phyloP scores from a whole-genome alignment of 2,888 invertebrate genomes.

The Orthosia gracilis region DNA sequence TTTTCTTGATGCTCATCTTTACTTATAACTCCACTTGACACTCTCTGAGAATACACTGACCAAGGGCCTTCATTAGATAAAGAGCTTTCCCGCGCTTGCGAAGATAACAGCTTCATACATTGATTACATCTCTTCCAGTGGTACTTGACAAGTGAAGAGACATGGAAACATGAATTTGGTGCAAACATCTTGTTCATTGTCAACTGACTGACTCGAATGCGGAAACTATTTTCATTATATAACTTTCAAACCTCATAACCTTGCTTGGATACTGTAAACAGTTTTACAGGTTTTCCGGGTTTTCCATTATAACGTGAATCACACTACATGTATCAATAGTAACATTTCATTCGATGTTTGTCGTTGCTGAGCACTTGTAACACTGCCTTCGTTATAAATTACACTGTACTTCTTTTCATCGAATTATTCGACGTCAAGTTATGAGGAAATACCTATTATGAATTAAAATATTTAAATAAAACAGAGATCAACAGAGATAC shows the following conservation, averaged over 20 bases:
- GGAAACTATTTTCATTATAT: slow-evolving; percentile 75
- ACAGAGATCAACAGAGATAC: not conserved
- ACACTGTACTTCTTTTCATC: not conserved
- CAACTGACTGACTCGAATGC: slow-evolving; percentile 67
- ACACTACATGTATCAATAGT: slow-evolving; percentile 9
- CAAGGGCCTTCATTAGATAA: slow-evolving; percentile 85
- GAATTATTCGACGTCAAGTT: not conserved
- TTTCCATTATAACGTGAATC: slow-evolving; percentile 37
- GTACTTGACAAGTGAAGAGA: slow-evolving; percentile 76
- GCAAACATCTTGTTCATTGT: slow-evolving; percentile 78
- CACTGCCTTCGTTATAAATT: slow-evolving; percentile 8
- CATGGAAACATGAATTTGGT: slow-evolving; percentile 74
- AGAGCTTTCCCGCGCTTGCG: slow-evolving; percentile 74
- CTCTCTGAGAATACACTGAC: slow-evolving; percentile 90
- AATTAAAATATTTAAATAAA: not conserved
- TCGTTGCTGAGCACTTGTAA: not conserved
- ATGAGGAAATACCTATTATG: not conserved
- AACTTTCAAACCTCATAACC: slow-evolving; percentile 70
- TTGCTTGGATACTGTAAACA: slow-evolving; percentile 67
- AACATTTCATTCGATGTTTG: slow-evolving; percentile 22
- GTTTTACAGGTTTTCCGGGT: slow-evolving; percentile 46
- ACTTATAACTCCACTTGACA: slow-evolving; percentile 91
- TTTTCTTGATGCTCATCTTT: slow-evolving; percentile 94
- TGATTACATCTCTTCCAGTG: slow-evolving; percentile 79
- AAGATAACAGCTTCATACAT: slow-evolving; percentile 81